Evolutionary conservation across 1,140 invertebrate genomes (phyloP), one percentile per base, ranked within the genome.

Genomic region (Alviniconcha marisindica): DNA sequence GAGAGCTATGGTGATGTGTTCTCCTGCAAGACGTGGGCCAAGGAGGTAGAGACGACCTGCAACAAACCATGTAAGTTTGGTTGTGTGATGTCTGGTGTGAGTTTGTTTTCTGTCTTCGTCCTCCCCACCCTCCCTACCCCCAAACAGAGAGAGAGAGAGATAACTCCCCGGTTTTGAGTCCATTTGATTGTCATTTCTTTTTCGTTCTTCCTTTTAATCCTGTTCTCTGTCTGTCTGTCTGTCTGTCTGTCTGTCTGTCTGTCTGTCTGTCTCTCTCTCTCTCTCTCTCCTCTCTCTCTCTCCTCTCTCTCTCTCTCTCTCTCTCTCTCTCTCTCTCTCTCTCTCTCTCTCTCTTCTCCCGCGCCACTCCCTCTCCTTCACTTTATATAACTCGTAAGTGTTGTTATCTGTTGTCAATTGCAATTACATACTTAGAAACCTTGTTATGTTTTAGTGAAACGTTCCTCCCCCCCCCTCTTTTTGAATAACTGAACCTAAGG

Each of bases 61-160:
- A 60, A 56, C n/a, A 80, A 79, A 24, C n/a, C 77, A 66, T 83
- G 84, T 83, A 66, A 82, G 84, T 84, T 7, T 5, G 28, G 24
- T 0, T 21, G 71, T 18, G 40, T 14, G 40, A 12, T 15, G 15
- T 7, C 31, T 15, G 5, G 33, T 38, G 40, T 21, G 36, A 12
- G 40, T 18, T 15, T 14, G 71, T n/a, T n/a, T n/a, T n/a, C n/a
- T n/a, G n/a, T n/a, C n/a, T n/a, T n/a, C n/a, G n/a, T n/a, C n/a
- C n/a, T n/a, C n/a, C n/a, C n/a, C n/a, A n/a, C n/a, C n/a, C n/a
- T n/a, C n/a, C n/a, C n/a, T n/a, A n/a, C n/a, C n/a, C n/a, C n/a
- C n/a, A n/a, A n/a, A n/a, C n/a, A n/a, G n/a, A n/a, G n/a, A n/a
- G n/a, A n/a, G n/a, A n/a, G n/a, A n/a, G n/a, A n/a, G n/a, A n/a